Evolutionary conservation across 2,113 vertebrate genomes (phyloP), one percentile per base, ranked within the genome.

Genomic region (Apaloderma vittatum): DNA sequence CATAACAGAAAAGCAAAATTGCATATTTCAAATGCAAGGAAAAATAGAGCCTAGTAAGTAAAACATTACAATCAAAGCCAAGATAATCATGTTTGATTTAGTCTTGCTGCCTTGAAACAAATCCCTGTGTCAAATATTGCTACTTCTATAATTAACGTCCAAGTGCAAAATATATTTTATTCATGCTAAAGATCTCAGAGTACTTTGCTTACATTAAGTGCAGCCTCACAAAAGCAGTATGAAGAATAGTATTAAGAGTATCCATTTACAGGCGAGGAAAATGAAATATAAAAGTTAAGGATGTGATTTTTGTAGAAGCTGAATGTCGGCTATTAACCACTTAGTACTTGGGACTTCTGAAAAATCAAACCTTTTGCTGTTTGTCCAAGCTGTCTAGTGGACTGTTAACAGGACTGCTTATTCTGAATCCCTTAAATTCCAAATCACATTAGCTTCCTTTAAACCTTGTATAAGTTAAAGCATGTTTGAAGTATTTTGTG

Each of bases 1-100:
- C 96, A 95, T 96, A 95, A 85, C 66, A 94, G 92, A 94, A 96
- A 92, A 94, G 76, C 66, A 82, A 93, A 96, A 94, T 57, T 84
- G 61, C 66, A 6, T 94, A 95, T 92, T 95, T 92, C 49, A 89
- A 81, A 95, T 94, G 75, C 88, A 72, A 90, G 49, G 74, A 85
- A 96, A 96, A 93, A 93, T 70, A 88, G 52, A 94, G 15, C 73
- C 23, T 93, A 86, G 92, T 93, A 78, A 95, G 93, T 95, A 80
- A 95, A 96, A 71, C 80, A 92, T 85, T 91, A 85, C 92, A 96
- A 73, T 95, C 91, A 94, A 94, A 97, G 94, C 83, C 68, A 91
- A 94, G 94, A 94, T 92, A 95, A 95, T 94, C 40, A 79, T 94
- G 86, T 95, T 97, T 97, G 95, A 92, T 95, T 97, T 94, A 86